Conservation (phyloP, 2,888 invertebrate species). For the Noctua pronuba region DNA sequence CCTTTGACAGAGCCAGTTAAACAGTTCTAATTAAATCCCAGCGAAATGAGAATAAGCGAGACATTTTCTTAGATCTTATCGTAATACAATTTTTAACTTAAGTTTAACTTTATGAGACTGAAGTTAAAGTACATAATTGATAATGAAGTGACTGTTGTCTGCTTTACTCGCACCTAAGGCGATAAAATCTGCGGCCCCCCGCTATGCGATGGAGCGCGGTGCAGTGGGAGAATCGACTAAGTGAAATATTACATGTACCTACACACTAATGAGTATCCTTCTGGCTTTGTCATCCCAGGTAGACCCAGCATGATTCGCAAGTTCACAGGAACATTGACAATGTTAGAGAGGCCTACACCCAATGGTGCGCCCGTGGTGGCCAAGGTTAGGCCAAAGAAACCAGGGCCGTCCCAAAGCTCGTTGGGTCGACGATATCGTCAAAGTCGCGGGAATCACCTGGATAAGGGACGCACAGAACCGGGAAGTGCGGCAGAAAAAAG, state of each 20-base stretch:
- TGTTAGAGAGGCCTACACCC: background rate
- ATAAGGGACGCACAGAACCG: no score
- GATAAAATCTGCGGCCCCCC: no score
- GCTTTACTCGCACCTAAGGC: background rate
- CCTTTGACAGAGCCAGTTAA: constrained; percentile 41
- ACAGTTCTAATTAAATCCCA: constrained; percentile 43
- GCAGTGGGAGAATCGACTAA: no score
- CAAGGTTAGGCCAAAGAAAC: no score
- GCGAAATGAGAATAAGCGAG: background rate
- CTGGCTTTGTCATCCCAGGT: background rate
- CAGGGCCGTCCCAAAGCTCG: no score
- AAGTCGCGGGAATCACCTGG: no score
- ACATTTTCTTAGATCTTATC: constrained; percentile 8
- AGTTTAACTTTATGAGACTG: constrained; percentile 6
- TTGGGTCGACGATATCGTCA: no score
- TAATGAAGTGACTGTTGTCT: background rate
- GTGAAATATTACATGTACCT: background rate
- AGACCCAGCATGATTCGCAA: background rate
- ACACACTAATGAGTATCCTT: background rate
- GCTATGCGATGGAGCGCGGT: no score
- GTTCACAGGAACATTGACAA: background rate
- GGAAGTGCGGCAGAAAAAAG: no score
- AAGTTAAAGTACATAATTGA: background rate
- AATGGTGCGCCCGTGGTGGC: background rate
- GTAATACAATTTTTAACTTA: constrained; percentile 21